Conservation (phyloP, 2,797 vertebrate genomes). For the Macropodus opercularis region DNA sequence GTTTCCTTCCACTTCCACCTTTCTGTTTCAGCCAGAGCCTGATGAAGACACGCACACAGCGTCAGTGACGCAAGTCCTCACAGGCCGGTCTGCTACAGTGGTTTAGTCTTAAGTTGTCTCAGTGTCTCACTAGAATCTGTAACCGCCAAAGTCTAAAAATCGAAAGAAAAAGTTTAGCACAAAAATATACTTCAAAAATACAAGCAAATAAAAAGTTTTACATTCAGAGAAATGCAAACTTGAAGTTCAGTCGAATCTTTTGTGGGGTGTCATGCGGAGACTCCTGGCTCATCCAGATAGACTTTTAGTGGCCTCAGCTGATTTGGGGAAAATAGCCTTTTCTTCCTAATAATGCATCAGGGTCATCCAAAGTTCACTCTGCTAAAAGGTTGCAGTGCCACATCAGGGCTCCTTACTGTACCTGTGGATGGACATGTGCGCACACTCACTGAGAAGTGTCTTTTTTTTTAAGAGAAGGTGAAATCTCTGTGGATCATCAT, state of each 20-base stretch:
- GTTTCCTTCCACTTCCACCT: conserved; percentile 49
- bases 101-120: not conserved
- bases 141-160: not conserved
- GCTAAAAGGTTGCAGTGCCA: conserved; percentile 39
- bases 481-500: conserved; percentile 52
- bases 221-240: not conserved
- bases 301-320: conserved; percentile 6
- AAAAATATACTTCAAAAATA: not conserved
- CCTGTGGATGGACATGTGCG: not conserved
- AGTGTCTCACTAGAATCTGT: not conserved
- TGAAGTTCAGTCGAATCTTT: not conserved
- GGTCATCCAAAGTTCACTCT: conserved; percentile 46
- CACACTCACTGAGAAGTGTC: conserved; percentile 28
- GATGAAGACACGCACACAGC: conserved; percentile 4
- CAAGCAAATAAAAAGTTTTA: no score
- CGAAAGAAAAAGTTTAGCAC: no score
- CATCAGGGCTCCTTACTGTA: conserved; percentile 35
- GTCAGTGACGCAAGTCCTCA: not conserved
- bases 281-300: conserved; percentile 1
- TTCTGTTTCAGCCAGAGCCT: conserved; percentile 57
- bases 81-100: not conserved
- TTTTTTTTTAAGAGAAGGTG: conserved; percentile 45
- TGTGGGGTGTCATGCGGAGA: not conserved
- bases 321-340: conserved; percentile 25
- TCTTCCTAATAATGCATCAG: conserved; percentile 29